Base-by-base conservation (phyloP, 2,888 invertebrate species). In the Candidula unifasciata region DNA sequence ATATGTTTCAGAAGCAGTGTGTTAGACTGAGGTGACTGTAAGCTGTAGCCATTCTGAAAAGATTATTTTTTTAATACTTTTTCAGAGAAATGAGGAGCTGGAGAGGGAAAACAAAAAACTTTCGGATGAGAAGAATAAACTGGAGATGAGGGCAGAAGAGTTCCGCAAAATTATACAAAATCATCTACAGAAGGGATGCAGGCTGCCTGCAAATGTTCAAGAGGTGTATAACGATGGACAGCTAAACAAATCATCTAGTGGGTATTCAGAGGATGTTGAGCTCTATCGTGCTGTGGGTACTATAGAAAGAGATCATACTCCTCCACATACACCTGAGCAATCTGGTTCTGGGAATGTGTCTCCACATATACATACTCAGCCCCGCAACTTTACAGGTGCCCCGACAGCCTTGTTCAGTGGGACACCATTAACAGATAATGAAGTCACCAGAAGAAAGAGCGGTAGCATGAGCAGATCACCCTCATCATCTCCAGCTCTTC, bases 41-140 rank as follows among this genome's bases (percentile, higher is more conserved):
- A 13, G 8, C 44, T 44, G 44, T 13, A 44, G 44, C 44, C 44
- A 44, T 44, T 44, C 13, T 44, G 13, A 44, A 44, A 44, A 10
- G 8, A 10, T 71, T 24, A 71, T 24, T 71, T 37, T 27, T 44
- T n/a, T 30, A 0, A 5, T 79, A 30, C 44, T 30, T 27, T 68
- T 30, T 6, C 79, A 79, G 79, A 79, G 68, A 68, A 79, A 79
- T 44, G 64, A 64, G 16, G 68, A 79, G 21, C 64, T 79, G 68
- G 79, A 79, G 18, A 79, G 37, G 21, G 79, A 79, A n/a, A 79
- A 79, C 66, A 79, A 52, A 52, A 79, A 79, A 5, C 66, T 79
- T 44, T 21, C 79, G 5, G 79, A 79, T n/a, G 79, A 79, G 37
- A 79, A 79, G 30, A 44, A 66, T 16, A 44, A 52, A 3, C 37